Evolutionary conservation across 2,888 invertebrate species (phyloP), one percentile per base, ranked within the genome.

Genomic region (Gastrophysa polygoni): DNA sequence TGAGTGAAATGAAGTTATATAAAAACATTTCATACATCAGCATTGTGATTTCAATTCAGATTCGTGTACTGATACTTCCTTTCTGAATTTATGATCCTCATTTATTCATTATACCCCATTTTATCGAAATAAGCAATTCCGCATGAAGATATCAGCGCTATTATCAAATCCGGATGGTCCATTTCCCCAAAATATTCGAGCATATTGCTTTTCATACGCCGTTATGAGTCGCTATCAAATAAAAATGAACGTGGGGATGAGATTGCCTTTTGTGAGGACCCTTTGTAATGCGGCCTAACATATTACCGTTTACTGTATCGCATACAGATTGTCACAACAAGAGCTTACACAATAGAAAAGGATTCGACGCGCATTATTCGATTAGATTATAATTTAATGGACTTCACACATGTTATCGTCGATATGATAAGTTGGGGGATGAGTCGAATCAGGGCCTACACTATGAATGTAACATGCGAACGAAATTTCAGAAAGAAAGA

Each of bases 321-420:
- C 55, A 43, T 60, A 48, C 57, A 50, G 59, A 57, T 63, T 63
- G 63, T 63, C 63, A 63, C 57, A 63, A 63, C 63, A 63, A 63
- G 50, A 49, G 50, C 55, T 54, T 49, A 44, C 50, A 62, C 52
- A 59, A 63, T 58, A 52, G 52, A 51, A 51, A 47, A 38, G 57
- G 57, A 60, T 60, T 54, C 48, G 52, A 29, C 57, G 18, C 56
- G 57, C 16, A 48, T 52, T 57, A 51, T 61, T 67, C 64, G 59
- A 67, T 67, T 59, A 64, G 64, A 67, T 67, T 67, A 59, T 62
- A 43, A 59, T 61, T 64, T 67, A 67, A 67, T 64, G 57, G 61
- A 49, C 57, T 57, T 61, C 59, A 68, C 67, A 65, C 63, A 65
- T 65, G 65, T 63, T 63, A 58, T 62, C 57, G 46, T 32, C 44